These are phyloP conservation scores for Enoplosus armatus DNA, from an alignment of 2,797 vertebrate genomes.

Conservation along the genomic window DNA sequence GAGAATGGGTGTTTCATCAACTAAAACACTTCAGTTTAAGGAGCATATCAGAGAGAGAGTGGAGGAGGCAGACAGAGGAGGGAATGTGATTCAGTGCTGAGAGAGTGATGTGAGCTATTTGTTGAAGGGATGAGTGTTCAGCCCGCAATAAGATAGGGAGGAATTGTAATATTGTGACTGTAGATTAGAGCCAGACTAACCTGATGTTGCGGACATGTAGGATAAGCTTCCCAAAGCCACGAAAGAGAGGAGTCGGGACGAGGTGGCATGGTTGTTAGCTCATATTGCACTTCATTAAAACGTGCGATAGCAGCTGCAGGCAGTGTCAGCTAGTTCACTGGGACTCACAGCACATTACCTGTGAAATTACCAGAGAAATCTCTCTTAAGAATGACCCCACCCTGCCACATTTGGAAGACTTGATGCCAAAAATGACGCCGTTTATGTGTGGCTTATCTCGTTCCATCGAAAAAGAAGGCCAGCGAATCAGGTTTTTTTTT, in stretches of 20 bases:
- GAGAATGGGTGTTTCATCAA: conserved; percentile 49
- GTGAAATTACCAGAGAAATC: conserved; percentile 16
- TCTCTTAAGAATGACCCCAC: not conserved
- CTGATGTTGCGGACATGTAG: conserved; percentile 11
- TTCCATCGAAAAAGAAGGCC: not conserved
- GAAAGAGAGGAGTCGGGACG: not conserved
- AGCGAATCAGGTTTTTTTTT: not conserved
- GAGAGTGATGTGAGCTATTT: conserved; percentile 56
- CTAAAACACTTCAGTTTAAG: conserved; percentile 42
- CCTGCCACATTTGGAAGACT: not conserved
- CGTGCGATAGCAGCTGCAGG: not conserved
- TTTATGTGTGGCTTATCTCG: not conserved
- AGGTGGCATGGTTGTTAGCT: not conserved
- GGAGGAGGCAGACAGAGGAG: conserved; percentile 72
- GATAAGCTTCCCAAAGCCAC: conserved; percentile 9
- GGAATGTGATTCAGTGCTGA: conserved; percentile 59
- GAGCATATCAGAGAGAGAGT: conserved; percentile 36
- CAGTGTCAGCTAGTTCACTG: conserved; percentile 1
- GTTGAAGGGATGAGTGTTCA: conserved; percentile 54
- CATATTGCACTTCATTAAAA: not conserved
- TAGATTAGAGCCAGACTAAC: conserved; percentile 20
- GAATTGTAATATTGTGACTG: conserved; percentile 36
- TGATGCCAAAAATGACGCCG: not conserved
- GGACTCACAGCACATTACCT: conserved; percentile 25
- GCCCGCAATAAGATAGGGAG: conserved; percentile 46